phyloP scores from a whole-genome alignment of 2,888 invertebrate genomes.

The Drosophila neotestacea region DNA sequence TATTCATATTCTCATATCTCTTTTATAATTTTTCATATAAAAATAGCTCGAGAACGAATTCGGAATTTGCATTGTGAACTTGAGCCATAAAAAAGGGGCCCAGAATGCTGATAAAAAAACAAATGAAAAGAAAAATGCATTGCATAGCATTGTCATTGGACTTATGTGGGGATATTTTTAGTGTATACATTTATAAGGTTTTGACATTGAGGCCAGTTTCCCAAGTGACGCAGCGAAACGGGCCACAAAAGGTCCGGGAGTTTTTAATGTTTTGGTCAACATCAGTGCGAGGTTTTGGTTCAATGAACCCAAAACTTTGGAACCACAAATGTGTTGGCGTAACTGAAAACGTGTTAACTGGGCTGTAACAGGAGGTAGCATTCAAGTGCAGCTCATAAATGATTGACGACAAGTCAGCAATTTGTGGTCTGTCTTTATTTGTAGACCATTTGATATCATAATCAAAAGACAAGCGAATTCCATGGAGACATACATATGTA shows the following conservation, averaged over 20 bases:
- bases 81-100: conserved; percentile 46
- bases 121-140: conserved; percentile 19
- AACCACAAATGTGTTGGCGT: conserved; percentile 30
- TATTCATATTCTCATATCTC: conserved; percentile 14
- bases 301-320: conserved; percentile 59
- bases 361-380: conserved; percentile 28
- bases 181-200: conserved; percentile 27
- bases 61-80: conserved; percentile 51
- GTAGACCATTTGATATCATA: conserved; percentile 27
- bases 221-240: conserved; percentile 62
- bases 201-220: conserved; percentile 54
- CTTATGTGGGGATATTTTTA: conserved; percentile 13
- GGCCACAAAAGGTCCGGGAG: conserved; percentile 37
- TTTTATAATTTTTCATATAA: conserved; percentile 13
- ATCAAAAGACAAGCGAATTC: conserved; percentile 34
- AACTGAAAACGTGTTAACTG: conserved; percentile 57
- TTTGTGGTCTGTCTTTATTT: conserved; percentile 24
- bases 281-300: conserved; percentile 46
- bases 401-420: conserved; percentile 51
- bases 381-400: conserved; percentile 43
- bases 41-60: conserved; percentile 11
- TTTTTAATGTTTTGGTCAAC: conserved; percentile 67
- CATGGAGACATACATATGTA: conserved; percentile 7
- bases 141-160: conserved; percentile 37
- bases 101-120: conserved; percentile 41